Evolutionary conservation across 2,888 invertebrate species (phyloP), one percentile per base, ranked within the genome.

Genomic region (Drosophila ustulata): DNA sequence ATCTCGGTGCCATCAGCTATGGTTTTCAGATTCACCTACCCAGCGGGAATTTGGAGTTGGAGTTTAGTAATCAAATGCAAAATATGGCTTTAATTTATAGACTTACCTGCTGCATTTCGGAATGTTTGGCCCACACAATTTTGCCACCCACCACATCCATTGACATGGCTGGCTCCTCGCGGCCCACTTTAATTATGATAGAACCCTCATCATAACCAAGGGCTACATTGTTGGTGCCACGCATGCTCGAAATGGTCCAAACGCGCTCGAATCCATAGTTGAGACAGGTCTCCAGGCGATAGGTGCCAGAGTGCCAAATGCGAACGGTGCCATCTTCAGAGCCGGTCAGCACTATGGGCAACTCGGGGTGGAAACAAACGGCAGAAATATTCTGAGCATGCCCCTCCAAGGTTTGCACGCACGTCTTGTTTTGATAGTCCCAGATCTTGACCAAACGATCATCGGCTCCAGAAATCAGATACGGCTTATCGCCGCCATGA

Each of bases 351-450:
- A 99, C 96, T 75, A 99, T 97, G 0, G 99, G 99, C 72, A 99
- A 93, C 91, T 99, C 99, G 0, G 99, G 99, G 93, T 99, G 99
- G 93, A 99, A 99, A 67, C 97, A 97, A 1, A 99, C 99, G 0
- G 97, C 96, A 1, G 97, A 96, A 58, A 99, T 97, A 91, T 99
- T 99, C 91, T 98, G 98, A 0, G 98, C 97, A 93, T 99, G 99
- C 0, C 99, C 96, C 93, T 99, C 99, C 69, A 99, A 93, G 0
- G 99, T 99, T 92, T 99, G 99, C 0, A 99, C 99, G 92, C 99
- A 99, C 0, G 98, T 99, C 93, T 99, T 99, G 93, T 99, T 99
- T 93, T 99, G 97, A 92, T 99, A 99, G 91, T 99, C 99, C 99
- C 99, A 99, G 88, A 99, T 99, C 93, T 99, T 99, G 5, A 99